These are phyloP conservation scores for Drosophila picticornis DNA, from an alignment of 2,888 invertebrate species.

Conservation along the genomic window DNA sequence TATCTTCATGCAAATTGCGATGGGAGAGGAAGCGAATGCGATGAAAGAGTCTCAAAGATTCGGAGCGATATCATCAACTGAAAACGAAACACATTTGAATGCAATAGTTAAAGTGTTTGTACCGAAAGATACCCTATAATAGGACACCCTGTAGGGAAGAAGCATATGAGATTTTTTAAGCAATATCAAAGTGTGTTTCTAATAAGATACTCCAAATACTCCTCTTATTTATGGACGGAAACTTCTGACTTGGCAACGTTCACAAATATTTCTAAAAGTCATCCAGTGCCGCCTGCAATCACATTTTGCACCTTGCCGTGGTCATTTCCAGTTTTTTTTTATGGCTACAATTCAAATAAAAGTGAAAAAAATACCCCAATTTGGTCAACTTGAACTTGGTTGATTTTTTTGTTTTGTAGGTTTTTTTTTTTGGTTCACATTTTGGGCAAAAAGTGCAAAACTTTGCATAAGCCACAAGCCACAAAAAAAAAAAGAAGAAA, in stretches of 20 bases:
- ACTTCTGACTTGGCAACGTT: not conserved
- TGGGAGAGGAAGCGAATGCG: not conserved
- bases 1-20: slow-evolving; percentile 25
- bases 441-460: slow-evolving; percentile 60
- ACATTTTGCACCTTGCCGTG: not conserved
- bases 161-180: not conserved
- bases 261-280: not conserved
- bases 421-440: slow-evolving; percentile 6
- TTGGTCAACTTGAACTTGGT: slow-evolving; percentile 68
- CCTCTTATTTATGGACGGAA: not conserved
- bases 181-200: not conserved
- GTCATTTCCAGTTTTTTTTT: not conserved
- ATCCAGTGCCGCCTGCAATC: not conserved
- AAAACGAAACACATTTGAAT: slow-evolving; percentile 2
- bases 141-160: not conserved
- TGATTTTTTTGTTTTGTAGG: not conserved
- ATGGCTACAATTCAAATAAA: not conserved
- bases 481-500: slow-evolving; percentile 9
- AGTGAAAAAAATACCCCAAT: slow-evolving; percentile 32
- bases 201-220: not conserved
- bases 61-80: slow-evolving; percentile 4
- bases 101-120: not conserved
- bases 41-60: not conserved
- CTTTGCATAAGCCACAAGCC: slow-evolving; percentile 36
- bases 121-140: not conserved